These are phyloP conservation scores for Chouioia cunea DNA, from an alignment of 2,888 invertebrate genomes.

Conservation along the genomic window DNA sequence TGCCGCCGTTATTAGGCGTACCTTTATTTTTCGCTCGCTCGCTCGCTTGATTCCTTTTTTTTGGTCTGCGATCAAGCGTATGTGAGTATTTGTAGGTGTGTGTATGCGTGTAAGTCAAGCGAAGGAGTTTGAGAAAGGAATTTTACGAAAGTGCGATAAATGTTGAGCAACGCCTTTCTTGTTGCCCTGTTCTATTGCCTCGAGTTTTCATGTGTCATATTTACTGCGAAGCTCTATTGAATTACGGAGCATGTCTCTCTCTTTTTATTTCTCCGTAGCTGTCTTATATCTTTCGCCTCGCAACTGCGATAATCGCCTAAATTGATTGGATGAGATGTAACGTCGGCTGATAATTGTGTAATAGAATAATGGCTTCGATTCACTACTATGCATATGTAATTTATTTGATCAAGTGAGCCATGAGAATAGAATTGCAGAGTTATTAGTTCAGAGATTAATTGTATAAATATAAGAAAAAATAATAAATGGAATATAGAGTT, in stretches of 20 bases:
- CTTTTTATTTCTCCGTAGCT: slow-evolving; percentile 7
- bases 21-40: slow-evolving; percentile 13
- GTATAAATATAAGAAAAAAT: slow-evolving; percentile 11
- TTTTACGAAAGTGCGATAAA: slow-evolving; percentile 15
- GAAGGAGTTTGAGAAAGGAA: slow-evolving; percentile 2
- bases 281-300: background rate
- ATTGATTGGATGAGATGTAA: slow-evolving; percentile 7
- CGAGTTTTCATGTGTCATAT: background rate
- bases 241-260: slow-evolving; percentile 10
- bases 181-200: background rate
- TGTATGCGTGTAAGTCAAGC: background rate
- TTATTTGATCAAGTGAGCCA: too few species aligned
- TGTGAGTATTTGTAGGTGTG: too few species aligned
- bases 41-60: slow-evolving; percentile 1
- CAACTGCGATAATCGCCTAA: slow-evolving; percentile 15
- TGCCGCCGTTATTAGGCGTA: slow-evolving; percentile 47
- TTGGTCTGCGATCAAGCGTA: background rate
- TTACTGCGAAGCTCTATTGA: slow-evolving; percentile 2
- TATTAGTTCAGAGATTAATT: background rate
- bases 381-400: too few species aligned
- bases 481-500: background rate
- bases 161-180: background rate
- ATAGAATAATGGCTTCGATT: background rate
- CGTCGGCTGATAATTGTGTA: background rate
- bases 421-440: background rate